Evolutionary conservation across 1,140 invertebrate species (phyloP).

Genomic region (Maconellicoccus hirsutus): DNA sequence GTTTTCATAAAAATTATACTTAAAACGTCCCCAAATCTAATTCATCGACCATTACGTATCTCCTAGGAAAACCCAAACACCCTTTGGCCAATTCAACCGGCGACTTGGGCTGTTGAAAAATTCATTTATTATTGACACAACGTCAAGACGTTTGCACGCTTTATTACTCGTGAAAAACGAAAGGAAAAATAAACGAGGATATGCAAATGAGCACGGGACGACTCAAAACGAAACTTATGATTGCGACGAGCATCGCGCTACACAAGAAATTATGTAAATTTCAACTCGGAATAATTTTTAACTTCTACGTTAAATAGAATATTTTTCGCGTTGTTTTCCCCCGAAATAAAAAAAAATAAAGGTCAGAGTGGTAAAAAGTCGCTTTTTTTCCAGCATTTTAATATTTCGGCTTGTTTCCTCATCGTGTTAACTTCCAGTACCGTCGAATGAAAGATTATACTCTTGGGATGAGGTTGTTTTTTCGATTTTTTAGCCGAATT

Average conservation of each 20-base stretch:
- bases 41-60: no score
- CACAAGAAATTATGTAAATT: conserved; percentile 9
- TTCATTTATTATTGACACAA: not conserved
- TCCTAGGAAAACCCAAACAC: no score
- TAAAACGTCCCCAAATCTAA: no score
- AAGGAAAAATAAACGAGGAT: not conserved
- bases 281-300: not conserved
- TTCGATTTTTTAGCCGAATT: no score
- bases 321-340: not conserved
- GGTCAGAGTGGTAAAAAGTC: not conserved
- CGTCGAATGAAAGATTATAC: not conserved
- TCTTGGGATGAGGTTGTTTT: not conserved
- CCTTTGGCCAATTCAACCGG: no score
- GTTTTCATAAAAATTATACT: no score
- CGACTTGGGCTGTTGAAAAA: not conserved
- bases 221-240: not conserved
- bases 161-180: not conserved
- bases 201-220: not conserved
- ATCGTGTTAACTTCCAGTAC: not conserved
- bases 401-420: not conserved
- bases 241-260: not conserved
- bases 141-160: not conserved
- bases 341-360: not conserved
- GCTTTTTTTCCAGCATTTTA: not conserved
- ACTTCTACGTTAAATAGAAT: not conserved